These are phyloP conservation scores for Tipula vernalis DNA, from an alignment of 2,888 invertebrate species.

Conservation along the genomic window DNA sequence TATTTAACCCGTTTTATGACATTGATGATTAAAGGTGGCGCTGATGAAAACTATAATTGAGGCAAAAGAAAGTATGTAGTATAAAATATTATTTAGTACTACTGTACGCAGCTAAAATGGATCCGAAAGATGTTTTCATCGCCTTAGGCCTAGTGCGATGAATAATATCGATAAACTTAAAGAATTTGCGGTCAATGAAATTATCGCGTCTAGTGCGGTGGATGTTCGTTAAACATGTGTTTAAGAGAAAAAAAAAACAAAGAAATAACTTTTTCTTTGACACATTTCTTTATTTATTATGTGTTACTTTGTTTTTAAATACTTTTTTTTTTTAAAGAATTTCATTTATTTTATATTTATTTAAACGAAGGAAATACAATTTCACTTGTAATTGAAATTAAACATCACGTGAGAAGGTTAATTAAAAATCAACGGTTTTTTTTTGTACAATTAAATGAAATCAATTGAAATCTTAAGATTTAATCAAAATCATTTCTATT, in stretches of 20 bases:
- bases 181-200: background rate
- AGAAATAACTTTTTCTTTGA: background rate
- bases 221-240: background rate
- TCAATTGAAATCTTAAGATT: background rate
- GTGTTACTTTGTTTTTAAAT: background rate
- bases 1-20: background rate
- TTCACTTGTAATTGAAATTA: background rate
- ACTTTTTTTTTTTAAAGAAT: background rate
- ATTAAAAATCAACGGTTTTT: background rate
- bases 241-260: background rate
- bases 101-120: background rate
- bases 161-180: background rate
- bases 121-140: background rate
- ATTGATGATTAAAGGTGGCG: background rate
- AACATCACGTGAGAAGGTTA: background rate
- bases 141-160: background rate
- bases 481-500: background rate
- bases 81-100: background rate
- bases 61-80: background rate
- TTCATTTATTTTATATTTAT: background rate
- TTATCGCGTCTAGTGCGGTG: background rate
- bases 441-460: background rate
- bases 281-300: background rate
- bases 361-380: background rate
- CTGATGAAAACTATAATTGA: background rate